Percentiles rank a stretch among this genome's conserved stretches.
phyloP scores from a whole-genome alignment of 2,888 invertebrate species.

The Hydroisotoma schaefferi region DNA sequence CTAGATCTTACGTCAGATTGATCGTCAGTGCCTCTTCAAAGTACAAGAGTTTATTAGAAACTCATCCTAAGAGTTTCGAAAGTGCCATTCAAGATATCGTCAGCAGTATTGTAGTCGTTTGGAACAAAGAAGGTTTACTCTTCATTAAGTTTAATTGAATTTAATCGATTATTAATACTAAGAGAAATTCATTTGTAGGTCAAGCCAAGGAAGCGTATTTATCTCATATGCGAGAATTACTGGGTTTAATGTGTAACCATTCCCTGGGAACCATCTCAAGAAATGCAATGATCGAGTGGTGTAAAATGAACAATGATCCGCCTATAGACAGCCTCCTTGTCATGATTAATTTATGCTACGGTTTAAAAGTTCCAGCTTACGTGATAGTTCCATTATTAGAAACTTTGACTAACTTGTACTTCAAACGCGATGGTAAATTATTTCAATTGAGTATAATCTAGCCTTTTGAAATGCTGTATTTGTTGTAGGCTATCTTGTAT shows the following conservation, averaged over 20 bases:
- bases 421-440: constrained; percentile 56
- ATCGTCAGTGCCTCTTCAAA: constrained; percentile 58
- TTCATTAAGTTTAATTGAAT: background rate
- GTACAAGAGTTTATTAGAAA: constrained; percentile 56
- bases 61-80: constrained; percentile 56
- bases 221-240: constrained; percentile 57
- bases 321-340: constrained; percentile 31
- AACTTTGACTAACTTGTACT: constrained; percentile 58
- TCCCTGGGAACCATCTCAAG: constrained; percentile 44
- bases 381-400: constrained; percentile 58
- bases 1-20: constrained; percentile 61
- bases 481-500: no score
- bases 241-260: constrained; percentile 52
- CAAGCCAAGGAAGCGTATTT: constrained; percentile 56
- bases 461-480: no score
- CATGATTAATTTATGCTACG: constrained; percentile 38
- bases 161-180: no score
- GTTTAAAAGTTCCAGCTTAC: constrained; percentile 50
- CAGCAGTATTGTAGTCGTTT: constrained; percentile 49
- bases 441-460: constrained; percentile 3
- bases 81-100: constrained; percentile 56
- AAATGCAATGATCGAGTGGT: constrained; percentile 46
- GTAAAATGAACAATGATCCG: constrained; percentile 33
- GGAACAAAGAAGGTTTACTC: constrained; percentile 31
- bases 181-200: no score